Evolutionary conservation across 2,888 invertebrate genomes (phyloP).

Genomic region (Ennomos quercinarius): DNA sequence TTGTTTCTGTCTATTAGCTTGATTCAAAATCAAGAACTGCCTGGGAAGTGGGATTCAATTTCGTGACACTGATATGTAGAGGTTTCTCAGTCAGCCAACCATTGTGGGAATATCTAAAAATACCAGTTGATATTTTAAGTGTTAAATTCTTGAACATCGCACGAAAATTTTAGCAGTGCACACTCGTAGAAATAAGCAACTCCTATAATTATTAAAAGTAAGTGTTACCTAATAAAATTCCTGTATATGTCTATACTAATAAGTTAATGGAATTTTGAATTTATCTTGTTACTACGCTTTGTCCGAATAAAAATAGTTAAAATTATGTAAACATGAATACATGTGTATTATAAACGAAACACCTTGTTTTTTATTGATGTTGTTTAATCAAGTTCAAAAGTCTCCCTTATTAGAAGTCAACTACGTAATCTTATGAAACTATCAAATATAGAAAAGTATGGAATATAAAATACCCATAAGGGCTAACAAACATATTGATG

Average conservation of each 20-base stretch:
- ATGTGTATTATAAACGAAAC: constrained; percentile 46
- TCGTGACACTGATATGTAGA: constrained; percentile 46
- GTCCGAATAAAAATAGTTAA: constrained; percentile 42
- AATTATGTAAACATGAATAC: constrained; percentile 58
- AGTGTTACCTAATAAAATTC: constrained; percentile 58
- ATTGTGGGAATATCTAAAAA: constrained; percentile 2
- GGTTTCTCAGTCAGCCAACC: constrained; percentile 11
- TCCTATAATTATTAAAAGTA: constrained; percentile 45
- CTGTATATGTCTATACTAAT: constrained; percentile 49
- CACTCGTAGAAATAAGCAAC: constrained; percentile 51
- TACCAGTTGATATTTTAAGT: constrained; percentile 36
- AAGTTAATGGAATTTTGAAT: constrained; percentile 47
- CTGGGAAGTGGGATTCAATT: constrained; percentile 41
- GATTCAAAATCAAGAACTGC: constrained; percentile 36
- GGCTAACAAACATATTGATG: constrained; percentile 8
- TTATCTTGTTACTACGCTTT: constrained; percentile 52
- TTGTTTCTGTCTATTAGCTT: constrained; percentile 52
- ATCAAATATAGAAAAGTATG: constrained; percentile 10
- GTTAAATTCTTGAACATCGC: constrained; percentile 33
- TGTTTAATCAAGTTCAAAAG: constrained; percentile 18
- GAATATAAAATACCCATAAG: constrained; percentile 15
- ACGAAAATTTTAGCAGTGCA: constrained; percentile 60
- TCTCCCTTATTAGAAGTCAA: constrained; percentile 5
- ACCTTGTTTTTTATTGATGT: constrained; percentile 26
- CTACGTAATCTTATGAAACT: constrained; percentile 17